Evolutionary conservation across 2,113 vertebrate genomes (phyloP).

Genomic region (Embiotoca jacksoni): DNA sequence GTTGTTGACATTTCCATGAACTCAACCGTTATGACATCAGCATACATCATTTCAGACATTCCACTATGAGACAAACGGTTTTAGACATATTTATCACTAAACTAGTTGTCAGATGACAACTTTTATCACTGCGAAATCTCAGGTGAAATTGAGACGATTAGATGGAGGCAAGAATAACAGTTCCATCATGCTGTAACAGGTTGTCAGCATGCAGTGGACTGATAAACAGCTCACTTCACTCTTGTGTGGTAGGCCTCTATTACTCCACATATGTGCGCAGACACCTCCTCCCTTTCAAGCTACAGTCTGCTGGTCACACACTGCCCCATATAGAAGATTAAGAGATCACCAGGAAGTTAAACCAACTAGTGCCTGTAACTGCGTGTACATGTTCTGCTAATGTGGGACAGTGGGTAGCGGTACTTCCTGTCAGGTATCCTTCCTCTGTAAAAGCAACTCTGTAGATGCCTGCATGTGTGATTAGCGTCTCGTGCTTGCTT

Average conservation of each 20-base stretch:
- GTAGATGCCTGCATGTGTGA: too few species aligned
- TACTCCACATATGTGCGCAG: not conserved
- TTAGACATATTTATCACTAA: not conserved
- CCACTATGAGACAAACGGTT: not conserved
- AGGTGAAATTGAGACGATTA: not conserved
- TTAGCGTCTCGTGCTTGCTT: too few species aligned
- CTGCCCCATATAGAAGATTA: constrained; percentile 22
- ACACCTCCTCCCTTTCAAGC: constrained; percentile 14
- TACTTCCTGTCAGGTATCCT: constrained; percentile 51
- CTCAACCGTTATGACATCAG: not conserved
- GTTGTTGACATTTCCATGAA: not conserved
- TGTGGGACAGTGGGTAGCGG: constrained; percentile 49
- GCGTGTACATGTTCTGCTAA: constrained; percentile 11
- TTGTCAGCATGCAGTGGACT: too few species aligned
- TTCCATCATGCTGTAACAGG: not conserved
- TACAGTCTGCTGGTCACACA: constrained; percentile 10
- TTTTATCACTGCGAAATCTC: not conserved
- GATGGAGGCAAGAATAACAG: not conserved
- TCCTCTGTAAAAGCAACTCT: constrained; percentile 4
- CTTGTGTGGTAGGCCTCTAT: not conserved
- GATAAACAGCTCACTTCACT: too few species aligned
- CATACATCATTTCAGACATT: not conserved
- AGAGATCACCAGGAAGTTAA: constrained; percentile 50
- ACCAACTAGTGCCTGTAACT: constrained; percentile 19
- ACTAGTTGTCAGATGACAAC: not conserved